Conservation (phyloP, 2,888 invertebrate genomes). For the Ischnus inquisitorius region DNA sequence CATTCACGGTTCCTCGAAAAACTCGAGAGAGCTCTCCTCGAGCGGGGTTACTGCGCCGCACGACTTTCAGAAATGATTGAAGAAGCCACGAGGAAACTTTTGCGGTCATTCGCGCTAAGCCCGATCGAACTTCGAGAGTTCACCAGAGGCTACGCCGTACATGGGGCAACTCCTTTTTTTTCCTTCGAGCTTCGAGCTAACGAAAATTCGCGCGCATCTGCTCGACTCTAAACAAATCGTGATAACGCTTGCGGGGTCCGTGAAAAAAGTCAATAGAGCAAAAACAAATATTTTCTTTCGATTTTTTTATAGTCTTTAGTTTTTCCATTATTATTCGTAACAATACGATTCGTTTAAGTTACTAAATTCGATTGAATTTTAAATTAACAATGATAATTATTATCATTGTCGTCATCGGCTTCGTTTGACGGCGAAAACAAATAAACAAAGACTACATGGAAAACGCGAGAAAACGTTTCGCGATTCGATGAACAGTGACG, state of each 20-base stretch:
- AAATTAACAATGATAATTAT: no score
- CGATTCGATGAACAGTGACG: neutral
- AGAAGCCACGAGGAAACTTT: slow-evolving; percentile 4
- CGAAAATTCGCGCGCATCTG: no score
- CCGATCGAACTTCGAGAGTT: neutral
- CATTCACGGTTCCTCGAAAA: slow-evolving; percentile 57
- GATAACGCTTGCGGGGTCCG: no score
- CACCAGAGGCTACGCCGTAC: neutral
- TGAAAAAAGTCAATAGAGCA: no score
- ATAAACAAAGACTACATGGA: neutral
- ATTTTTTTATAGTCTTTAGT: no score
- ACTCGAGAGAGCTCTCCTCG: slow-evolving; percentile 45
- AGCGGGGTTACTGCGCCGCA: slow-evolving; percentile 62
- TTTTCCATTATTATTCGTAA: no score
- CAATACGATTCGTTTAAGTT: no score
- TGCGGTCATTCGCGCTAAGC: neutral
- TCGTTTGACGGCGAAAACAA: neutral
- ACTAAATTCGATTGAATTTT: neutral
- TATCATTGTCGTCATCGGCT: no score
- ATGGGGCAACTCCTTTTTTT: neutral
- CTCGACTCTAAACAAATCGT: no score
- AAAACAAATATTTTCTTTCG: no score
- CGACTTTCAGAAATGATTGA: slow-evolving; percentile 33
- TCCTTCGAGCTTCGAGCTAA: neutral
- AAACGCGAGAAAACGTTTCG: neutral